Evolutionary conservation across 2,113 vertebrate genomes (phyloP), one percentile per base, ranked within the genome.

Genomic region (Falco punctatus): DNA sequence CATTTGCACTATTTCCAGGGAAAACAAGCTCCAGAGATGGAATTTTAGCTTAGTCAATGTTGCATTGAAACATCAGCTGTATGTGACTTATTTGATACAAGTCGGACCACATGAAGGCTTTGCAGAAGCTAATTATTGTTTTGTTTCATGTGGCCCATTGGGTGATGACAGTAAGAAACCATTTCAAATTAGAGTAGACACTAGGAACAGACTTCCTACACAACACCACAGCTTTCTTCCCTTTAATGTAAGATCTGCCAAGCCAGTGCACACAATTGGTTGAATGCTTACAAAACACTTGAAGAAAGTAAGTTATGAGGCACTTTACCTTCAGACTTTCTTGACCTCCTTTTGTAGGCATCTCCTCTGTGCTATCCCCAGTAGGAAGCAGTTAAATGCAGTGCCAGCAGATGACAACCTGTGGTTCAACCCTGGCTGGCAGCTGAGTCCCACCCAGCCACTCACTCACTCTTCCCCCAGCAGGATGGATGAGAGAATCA

Each of bases 361-460:
- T 5, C 32, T 38, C 61, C 55, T 40, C 28, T 13, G 4, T 2
- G 32, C 42, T 20, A 11, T 14, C 33, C 51, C 21, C 32, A 33
- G 32, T 1, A 44, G 32, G 48, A 59, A 92, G 95, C 89, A 94
- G 46, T 95, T 35, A 86, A 69, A 79, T 2, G 55, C 58, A 44
- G 84, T 65, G 62, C 95, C 95, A 91, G 96, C 92, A 97, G 96
- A 87, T 94, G 88, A 94, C 92, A 97, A 95, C 58, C 24, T 42
- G 42, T 42, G 42, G 42, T 42, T 38, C 38, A 38, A 38, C 38
- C 38, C 38, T 38, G 38, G 38, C 38, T 38, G 38, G 38, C 38
- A 38, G 38, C 38, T 42, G 11, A 42, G 14, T 42, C 42, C 42
- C 42, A 42, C 42, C 42, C 42, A 42, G 42, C 42, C 42, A 42